Evolutionary conservation across 2,797 vertebrate species (phyloP).

Genomic region (Cephalopachus bancanus): DNA sequence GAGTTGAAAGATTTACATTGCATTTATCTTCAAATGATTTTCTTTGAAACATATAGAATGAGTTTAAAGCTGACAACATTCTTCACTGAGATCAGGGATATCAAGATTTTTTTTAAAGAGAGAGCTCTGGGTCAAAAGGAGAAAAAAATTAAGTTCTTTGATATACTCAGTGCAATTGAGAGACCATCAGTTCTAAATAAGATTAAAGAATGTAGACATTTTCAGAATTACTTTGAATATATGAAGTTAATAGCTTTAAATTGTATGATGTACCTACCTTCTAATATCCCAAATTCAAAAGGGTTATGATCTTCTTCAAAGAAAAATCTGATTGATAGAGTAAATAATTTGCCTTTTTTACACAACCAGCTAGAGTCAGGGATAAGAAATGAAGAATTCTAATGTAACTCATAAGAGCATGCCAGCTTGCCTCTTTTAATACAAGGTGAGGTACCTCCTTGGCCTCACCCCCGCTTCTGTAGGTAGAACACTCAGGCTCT

Average conservation of each 20-base stretch:
- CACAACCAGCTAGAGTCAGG: neutral
- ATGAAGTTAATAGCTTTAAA: constrained; percentile 35
- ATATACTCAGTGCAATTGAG: neutral
- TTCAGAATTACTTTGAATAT: constrained; percentile 46
- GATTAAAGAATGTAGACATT: constrained; percentile 47
- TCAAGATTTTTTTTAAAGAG: neutral
- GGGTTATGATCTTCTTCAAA: constrained; percentile 34
- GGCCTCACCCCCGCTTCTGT: fast-evolving
- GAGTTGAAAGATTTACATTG: neutral
- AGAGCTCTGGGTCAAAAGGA: neutral
- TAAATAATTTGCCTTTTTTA: neutral
- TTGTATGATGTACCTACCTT: neutral
- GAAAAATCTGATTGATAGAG: constrained; percentile 1
- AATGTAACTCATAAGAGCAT: neutral
- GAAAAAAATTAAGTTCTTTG: constrained; percentile 35
- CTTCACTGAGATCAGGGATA: neutral
- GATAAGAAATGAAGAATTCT: neutral
- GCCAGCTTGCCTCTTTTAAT: neutral
- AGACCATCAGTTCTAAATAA: neutral
- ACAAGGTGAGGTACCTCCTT: fast-evolving
- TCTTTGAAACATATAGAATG: constrained; percentile 8
- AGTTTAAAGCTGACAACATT: constrained; percentile 3
- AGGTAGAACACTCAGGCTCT: neutral
- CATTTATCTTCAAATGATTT: neutral
- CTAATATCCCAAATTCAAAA: constrained; percentile 42